Base-by-base conservation (phyloP, 2,113 vertebrate genomes). In the Cephalopholis sonnerati region DNA sequence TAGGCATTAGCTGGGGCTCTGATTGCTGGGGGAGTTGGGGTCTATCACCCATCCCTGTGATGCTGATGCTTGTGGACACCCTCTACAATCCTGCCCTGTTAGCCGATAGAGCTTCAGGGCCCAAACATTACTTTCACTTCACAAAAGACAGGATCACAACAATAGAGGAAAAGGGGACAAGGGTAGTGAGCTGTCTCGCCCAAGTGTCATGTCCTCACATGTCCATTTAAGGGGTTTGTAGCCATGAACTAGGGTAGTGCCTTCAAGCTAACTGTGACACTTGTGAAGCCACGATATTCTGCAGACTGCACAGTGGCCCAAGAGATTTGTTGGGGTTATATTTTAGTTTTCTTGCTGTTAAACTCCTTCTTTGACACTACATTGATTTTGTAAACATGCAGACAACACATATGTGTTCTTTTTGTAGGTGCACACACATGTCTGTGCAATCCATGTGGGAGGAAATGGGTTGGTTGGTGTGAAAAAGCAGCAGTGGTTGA, bases 31-130 rank as follows among this genome's bases (percentile, higher is more conserved):
- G 83, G 79, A 81, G 67, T 74, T 64, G 84, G 81, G 72, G 76
- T 89, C 85, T 82, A 22, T 75, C 87, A 68, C 74, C 83, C 74
- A 77, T 70, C 62, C 25, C 72, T 85, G 64, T 95, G 94, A 93
- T 73, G 77, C 72, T 95, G 86, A 95, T 93, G 74, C 83, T 87
- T 83, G 66, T 84, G 68, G 94, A 93, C 94, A 93, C 81, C 79
- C 70, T 86, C 73, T 83, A 81, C 80, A 84, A 69, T 92, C 79
- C 67, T 74, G 32, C 77, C 82, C 84, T 79, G 66, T 87, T 87
- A 77, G 51, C 83, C 74, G 51, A 84, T 68, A 89, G 79, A 61
- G 92, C 92, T 92, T 59, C 81, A 87, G 92, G 92, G 88, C 88
- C 66, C 63, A 59, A 86, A 87, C 89, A 85, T 92, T 94, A 92